Base-by-base conservation (phyloP, 2,797 vertebrate genomes). In the Smutsia gigantea region DNA sequence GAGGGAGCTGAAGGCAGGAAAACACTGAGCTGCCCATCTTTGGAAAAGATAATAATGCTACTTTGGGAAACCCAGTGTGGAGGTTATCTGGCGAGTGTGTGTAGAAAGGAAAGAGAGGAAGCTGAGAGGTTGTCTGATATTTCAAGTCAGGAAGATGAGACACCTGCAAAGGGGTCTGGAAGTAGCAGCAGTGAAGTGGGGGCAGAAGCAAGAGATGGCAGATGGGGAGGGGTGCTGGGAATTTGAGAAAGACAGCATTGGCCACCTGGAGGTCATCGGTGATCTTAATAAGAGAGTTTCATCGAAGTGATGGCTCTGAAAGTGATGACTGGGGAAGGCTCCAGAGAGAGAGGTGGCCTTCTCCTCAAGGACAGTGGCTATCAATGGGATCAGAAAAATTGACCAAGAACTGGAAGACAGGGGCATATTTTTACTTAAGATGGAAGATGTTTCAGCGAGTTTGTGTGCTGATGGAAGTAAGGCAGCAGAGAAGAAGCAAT, bases 121-220 rank as follows among this genome's bases (percentile, higher is more conserved):
- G 15, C 5, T 23, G 0, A 13, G 13, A 64, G 46, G 53, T 4
- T n/a, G 11, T 53, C 12, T 0, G 2, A 7, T n/a, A 53, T 64
- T 82, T 25, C 46, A 53, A 46, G 68, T 18, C 19, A 61, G 79
- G 27, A 74, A 63, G 46, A 39, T 15, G 46, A 64, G 34, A 84
- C 55, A 5, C 19, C 19, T 12, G 3, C 46, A 31, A 42, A 74
- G 53, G n/a, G 8, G 7, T 39, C 42, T 53, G 25, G 46, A 74
- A 23, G n/a, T 14, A 39, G 68, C 46, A 53, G 27, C 42, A 14
- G 55, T 74, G 59, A 55, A 23, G 4, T n/a, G 31, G n/a, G 13
- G 34, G 27, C n/a, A 61, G 79, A 39, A 64, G 9, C 25, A 53
- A 25, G 27, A 75, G 19, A 5, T 39, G 19, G 25, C 2, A 14